A percentile compares a stretch with the other conserved stretches of the same genome.
phyloP scores from a whole-genome alignment of 2,113 vertebrate genomes.

The Varanus salvator region DNA sequence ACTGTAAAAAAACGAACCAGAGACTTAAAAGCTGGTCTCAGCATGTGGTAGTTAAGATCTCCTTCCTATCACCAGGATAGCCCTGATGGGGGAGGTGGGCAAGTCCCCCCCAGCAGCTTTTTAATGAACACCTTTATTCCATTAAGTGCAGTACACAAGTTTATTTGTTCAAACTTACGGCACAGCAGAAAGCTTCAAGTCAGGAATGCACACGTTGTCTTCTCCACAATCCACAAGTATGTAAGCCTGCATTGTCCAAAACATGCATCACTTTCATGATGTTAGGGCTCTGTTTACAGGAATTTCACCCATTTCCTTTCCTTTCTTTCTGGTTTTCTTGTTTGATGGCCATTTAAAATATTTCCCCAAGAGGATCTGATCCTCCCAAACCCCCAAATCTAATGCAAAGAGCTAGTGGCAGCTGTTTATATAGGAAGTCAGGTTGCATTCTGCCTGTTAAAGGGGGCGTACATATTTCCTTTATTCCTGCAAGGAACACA shows the following conservation, averaged over 20 bases:
- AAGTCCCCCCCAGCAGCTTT: not conserved
- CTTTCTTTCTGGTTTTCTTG: constrained; percentile 16
- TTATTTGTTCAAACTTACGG: constrained; percentile 87
- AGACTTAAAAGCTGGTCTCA: constrained; percentile 8
- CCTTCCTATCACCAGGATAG: constrained; percentile 4
- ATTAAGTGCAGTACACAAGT: constrained; percentile 42
- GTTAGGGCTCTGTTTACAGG: not conserved
- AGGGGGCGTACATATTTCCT: not conserved
- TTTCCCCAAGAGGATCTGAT: not conserved
- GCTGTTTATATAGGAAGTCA: not conserved
- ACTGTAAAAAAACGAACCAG: not conserved
- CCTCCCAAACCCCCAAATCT: not conserved
- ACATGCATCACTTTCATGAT: constrained; percentile 28
- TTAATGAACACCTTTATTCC: constrained; percentile 56
- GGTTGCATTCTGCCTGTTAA: not conserved
- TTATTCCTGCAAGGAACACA: not conserved
- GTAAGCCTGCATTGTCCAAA: constrained; percentile 83
- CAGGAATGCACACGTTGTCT: constrained; percentile 95
- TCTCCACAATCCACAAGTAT: constrained; percentile 98
- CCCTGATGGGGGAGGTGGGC: not conserved
- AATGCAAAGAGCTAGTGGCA: not conserved
- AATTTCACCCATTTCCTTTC: constrained; percentile 45
- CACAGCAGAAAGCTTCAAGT: constrained; percentile 89
- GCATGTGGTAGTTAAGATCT: constrained; percentile 14
- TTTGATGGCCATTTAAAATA: constrained; percentile 14